Evolutionary conservation across 1,140 invertebrate genomes (phyloP).

Genomic region (Drosophila ironensis): DNA sequence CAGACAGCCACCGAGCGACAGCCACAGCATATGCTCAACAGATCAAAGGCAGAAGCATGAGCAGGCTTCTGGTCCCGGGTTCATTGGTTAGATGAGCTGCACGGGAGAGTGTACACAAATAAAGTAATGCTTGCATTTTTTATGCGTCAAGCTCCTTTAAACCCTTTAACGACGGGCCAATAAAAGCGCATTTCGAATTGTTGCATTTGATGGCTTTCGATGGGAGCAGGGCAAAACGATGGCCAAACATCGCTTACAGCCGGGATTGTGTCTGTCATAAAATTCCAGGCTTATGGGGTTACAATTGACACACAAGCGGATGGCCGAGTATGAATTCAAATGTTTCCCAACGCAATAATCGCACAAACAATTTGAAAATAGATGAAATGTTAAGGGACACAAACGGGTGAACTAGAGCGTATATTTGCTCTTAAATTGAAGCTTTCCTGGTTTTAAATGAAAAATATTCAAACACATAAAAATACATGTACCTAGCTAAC

Average conservation of each 20-base stretch:
- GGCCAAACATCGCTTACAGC: conserved; percentile 29
- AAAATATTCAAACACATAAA: too few species aligned
- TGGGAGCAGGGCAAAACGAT: conserved; percentile 1
- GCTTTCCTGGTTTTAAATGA: too few species aligned
- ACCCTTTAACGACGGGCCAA: conserved; percentile 50
- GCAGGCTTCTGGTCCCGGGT: conserved; percentile 2
- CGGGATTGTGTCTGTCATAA: conserved; percentile 35
- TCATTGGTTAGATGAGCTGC: neutral
- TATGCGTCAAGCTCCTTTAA: conserved; percentile 32
- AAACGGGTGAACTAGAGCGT: too few species aligned
- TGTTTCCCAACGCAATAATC: too few species aligned
- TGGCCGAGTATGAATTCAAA: neutral
- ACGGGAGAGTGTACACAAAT: neutral
- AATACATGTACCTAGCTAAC: too few species aligned
- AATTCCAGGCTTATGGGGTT: conserved; percentile 19
- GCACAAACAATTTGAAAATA: too few species aligned
- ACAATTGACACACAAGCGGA: conserved; percentile 17
- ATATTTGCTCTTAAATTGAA: too few species aligned
- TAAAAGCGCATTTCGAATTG: conserved; percentile 61
- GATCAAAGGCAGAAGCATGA: conserved; percentile 31
- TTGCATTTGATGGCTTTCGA: conserved; percentile 82
- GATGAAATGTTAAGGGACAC: too few species aligned
- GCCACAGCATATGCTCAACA: conserved; percentile 39
- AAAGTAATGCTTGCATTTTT: neutral
- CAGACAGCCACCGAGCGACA: too few species aligned